These are phyloP conservation scores for Apodemia mormo DNA, from an alignment of 2,888 invertebrate genomes.

Conservation along the genomic window DNA sequence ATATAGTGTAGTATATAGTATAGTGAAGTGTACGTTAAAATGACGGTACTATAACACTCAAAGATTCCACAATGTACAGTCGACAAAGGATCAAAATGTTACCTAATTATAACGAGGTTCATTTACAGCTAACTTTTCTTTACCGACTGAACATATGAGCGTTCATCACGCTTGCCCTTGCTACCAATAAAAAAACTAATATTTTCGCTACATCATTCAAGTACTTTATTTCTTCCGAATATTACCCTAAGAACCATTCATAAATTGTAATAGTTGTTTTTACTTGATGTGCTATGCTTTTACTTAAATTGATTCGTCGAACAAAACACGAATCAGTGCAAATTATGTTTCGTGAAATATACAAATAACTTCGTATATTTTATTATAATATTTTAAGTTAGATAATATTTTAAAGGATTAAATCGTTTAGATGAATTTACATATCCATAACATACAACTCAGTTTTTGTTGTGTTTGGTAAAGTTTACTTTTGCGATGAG, in stretches of 20 bases:
- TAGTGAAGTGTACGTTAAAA: slow-evolving; percentile 1
- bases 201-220: too few relatives aligned
- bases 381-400: too few relatives aligned
- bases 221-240: too few relatives aligned
- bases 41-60: not conserved
- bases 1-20: not conserved
- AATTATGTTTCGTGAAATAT: not conserved
- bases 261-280: too few relatives aligned
- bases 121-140: too few relatives aligned
- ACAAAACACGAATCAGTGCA: not conserved
- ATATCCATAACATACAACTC: not conserved
- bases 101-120: too few relatives aligned
- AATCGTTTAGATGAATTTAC: too few relatives aligned
- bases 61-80: not conserved
- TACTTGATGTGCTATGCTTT: not conserved
- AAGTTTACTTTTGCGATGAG: not conserved
- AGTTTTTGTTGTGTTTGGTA: not conserved
- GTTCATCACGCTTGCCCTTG: too few relatives aligned
- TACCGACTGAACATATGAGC: not conserved
- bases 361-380: not conserved
- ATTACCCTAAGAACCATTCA: too few relatives aligned
- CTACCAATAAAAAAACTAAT: too few relatives aligned
- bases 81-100: too few relatives aligned
- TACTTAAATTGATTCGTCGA: not conserved
- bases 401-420: too few relatives aligned